Evolutionary conservation across 2,113 vertebrate genomes (phyloP).

Genomic region (Gasterosteus nipponicus): DNA sequence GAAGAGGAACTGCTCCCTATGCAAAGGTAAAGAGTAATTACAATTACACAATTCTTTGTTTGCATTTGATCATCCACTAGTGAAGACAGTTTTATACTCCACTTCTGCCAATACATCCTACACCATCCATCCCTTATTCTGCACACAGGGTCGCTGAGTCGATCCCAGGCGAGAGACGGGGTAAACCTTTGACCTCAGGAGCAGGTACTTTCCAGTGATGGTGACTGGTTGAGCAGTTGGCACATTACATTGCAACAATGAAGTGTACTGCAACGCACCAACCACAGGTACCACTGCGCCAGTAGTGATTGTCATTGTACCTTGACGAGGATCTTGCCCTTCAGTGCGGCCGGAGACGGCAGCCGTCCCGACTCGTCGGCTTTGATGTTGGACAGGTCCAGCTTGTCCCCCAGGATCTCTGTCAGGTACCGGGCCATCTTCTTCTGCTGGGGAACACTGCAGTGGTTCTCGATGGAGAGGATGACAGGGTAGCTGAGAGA

Average conservation of each 20-base stretch:
- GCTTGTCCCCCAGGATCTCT: conserved; percentile 92
- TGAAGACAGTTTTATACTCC: too few species aligned
- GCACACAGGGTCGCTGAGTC: too few species aligned
- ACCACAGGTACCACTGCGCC: not conserved
- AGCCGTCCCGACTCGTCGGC: conserved; percentile 81
- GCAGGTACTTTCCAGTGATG: not conserved
- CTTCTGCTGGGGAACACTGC: conserved; percentile 95
- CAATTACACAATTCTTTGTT: too few species aligned
- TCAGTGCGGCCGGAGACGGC: conserved; percentile 91
- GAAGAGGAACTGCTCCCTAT: too few species aligned
- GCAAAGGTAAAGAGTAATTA: too few species aligned
- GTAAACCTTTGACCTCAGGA: not conserved
- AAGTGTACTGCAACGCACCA: not conserved
- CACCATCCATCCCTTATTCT: too few species aligned
- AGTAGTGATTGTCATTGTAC: conserved; percentile 65
- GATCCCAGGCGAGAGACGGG: too few species aligned
- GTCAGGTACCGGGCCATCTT: conserved; percentile 96
- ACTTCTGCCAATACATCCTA: too few species aligned
- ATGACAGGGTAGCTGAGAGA: conserved; percentile 91
- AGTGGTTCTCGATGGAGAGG: conserved; percentile 98
- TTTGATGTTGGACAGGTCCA: conserved; percentile 88
- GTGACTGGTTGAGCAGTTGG: too few species aligned
- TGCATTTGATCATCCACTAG: too few species aligned
- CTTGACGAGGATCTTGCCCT: conserved; percentile 96
- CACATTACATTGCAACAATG: too few species aligned